Evolutionary conservation across 2,888 invertebrate genomes (phyloP), one percentile per base, ranked within the genome.

Genomic region (Dioctria rufipes): DNA sequence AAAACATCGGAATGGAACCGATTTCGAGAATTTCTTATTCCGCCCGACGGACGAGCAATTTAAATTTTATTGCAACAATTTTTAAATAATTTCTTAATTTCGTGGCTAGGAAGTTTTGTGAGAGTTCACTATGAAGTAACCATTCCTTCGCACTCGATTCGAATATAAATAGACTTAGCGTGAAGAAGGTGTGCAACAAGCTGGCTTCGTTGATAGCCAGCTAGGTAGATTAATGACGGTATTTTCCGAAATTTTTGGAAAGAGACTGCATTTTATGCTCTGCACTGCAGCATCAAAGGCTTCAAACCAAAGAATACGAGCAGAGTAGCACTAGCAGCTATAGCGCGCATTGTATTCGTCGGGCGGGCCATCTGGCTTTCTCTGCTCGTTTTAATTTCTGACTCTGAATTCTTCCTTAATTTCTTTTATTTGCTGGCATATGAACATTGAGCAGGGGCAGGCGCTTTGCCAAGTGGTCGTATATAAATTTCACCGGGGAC

Each of bases 11-110:
- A 25, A 25, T 25, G 25, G 25, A 25, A 25, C 25, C 25, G 25
- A 25, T 2, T 25, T 25, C 25, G 25, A 25, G 2, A 25, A 25
- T 25, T 25, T 25, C 25, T 25, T 25, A 25, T 25, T 25, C 25
- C 60, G 43, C 73, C 73, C 9, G 77, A 25, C 5, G 37, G 25
- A 25, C 25, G 25, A 25, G 2, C 61, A 77, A 77, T 77, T 63
- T 49, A 49, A 61, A 6, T 71, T 69, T 54, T 46, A 77, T 75
- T 77, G 78, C 81, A 81, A 82, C 78, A 82, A 83, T 81, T 83
- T 82, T 80, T 39, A 71, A 82, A 82, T 83, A 82, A 83, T 81
- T 83, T 82, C 83, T 83, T 83, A 83, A 83, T 83, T 83, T 82
- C 82, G 81, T 79, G 81, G 39, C 67, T 49, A 80, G 78, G 82